Evolutionary conservation across 2,113 vertebrate genomes (phyloP), one percentile per base, ranked within the genome.

Genomic region (Cynopterus brachyotis): DNA sequence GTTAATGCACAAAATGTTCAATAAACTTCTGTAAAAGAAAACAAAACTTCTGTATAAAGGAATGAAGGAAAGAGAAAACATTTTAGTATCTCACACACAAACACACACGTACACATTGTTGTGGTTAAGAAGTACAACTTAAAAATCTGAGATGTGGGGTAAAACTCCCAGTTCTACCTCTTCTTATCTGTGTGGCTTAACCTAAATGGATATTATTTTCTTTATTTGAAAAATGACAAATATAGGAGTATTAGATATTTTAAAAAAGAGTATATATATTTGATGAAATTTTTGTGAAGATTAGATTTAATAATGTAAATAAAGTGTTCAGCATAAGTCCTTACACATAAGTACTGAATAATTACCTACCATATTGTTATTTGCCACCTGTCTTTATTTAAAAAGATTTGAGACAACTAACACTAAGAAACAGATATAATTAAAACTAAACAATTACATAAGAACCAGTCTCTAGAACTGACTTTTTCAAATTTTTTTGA

Each of bases 321-420:
- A 72, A 72, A 94, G 9, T 69, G 12, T 6, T 12, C 30, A 76
- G 19, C 30, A 16, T 67, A 84, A 90, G 8, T n/a, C 76, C 40
- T 78, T 95, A 4, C 17, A 89, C 15, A 50, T 59, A 79, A 82
- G 8, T 22, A 2, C 28, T 88, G 7, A 24, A 6, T 87, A 64
- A 83, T 73, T 88, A 92, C 90, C 32, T 83, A 40, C 1, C 40
- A 55, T 37, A 16, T 95, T 80, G 35, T 42, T 81, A 76, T 45
- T 82, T 94, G 28, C 17, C 10, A 90, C 6, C 5, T 87, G 17
- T 5, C 55, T 30, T 3, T 64, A 35, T 73, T 87, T 90, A 78
- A 60, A 94, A 95, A 92, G 24, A 59, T 89, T 75, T 92, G 17
- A 73, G 32, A 24, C 26, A 96, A 60, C 45, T 60, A 80, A 93